Conservation (phyloP, 2,797 vertebrate species). For the Gallinago nigripennis region DNA sequence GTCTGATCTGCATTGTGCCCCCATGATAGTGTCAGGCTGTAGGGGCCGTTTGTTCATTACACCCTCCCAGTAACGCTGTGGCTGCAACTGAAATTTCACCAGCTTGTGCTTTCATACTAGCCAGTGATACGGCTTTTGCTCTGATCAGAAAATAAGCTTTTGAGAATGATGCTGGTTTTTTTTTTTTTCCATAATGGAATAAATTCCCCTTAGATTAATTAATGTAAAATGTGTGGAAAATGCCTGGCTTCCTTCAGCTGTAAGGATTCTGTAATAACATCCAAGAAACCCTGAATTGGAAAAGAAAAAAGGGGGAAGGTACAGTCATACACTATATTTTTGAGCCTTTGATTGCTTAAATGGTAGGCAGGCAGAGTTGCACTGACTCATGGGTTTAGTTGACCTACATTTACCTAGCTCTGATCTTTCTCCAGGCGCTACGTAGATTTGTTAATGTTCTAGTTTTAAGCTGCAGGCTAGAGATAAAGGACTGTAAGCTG, state of each 20-base stretch:
- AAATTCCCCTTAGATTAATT: neutral
- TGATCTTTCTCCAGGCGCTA: slow-evolving; percentile 26
- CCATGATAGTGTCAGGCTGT: neutral
- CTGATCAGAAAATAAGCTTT: neutral
- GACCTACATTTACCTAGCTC: slow-evolving; percentile 66
- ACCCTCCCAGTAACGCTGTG: neutral
- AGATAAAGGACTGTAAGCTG: slow-evolving; percentile 8
- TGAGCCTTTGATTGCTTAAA: slow-evolving; percentile 33
- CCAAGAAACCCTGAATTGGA: neutral
- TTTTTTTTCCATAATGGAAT: neutral
- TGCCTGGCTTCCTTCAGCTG: neutral
- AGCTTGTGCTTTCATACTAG: neutral
- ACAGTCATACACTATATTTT: neutral
- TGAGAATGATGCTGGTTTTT: neutral
- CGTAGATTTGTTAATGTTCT: slow-evolving; percentile 6
- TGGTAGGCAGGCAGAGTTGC: slow-evolving; percentile 22
- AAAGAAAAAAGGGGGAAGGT: accelerated
- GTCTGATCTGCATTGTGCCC: neutral
- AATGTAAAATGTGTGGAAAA: neutral
- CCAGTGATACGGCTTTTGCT: neutral
- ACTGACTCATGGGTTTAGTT: slow-evolving; percentile 49
- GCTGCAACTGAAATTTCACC: neutral
- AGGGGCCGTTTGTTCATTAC: neutral
- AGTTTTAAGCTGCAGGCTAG: slow-evolving; percentile 22
- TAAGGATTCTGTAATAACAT: neutral